Evolutionary conservation across 2,797 vertebrate genomes (phyloP).

Genomic region (Morus bassanus): DNA sequence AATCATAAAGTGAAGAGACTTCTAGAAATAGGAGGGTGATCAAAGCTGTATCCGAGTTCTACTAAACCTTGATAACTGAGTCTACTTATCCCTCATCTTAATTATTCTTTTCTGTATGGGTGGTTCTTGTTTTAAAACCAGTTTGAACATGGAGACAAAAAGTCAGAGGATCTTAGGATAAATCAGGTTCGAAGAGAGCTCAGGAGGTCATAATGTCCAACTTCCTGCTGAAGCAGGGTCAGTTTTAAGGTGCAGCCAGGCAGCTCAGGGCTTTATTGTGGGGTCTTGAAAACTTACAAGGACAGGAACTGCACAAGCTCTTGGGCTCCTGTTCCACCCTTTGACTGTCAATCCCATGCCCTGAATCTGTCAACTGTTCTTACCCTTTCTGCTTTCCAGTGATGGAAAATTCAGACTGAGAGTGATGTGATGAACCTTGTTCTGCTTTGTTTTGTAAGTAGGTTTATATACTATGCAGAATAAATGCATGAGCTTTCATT

Average conservation of each 20-base stretch:
- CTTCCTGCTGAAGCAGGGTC: background rate
- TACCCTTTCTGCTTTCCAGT: background rate
- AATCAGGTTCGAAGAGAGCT: background rate
- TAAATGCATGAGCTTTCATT: slow-evolving; percentile 56
- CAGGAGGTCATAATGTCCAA: background rate
- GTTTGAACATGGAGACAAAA: background rate
- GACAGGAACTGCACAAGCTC: background rate
- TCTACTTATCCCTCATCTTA: slow-evolving; percentile 7
- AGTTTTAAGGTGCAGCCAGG: background rate
- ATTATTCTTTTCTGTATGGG: background rate
- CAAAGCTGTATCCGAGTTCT: slow-evolving; percentile 21
- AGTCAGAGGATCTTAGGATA: background rate
- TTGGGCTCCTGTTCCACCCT: background rate
- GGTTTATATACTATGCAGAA: slow-evolving; percentile 23
- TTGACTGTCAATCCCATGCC: background rate
- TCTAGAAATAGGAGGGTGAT: slow-evolving; percentile 3
- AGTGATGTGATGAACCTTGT: slow-evolving; percentile 21
- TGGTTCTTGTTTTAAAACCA: background rate
- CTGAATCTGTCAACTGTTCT: slow-evolving; percentile 4
- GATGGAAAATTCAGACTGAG: slow-evolving; percentile 1
- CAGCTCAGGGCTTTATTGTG: background rate
- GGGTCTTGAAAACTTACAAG: background rate
- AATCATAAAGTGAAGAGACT: background rate
- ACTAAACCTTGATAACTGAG: background rate
- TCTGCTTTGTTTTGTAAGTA: slow-evolving; percentile 35